These are phyloP conservation scores for Pipa parva DNA, from an alignment of 2,113 vertebrate species.

Conservation along the genomic window DNA sequence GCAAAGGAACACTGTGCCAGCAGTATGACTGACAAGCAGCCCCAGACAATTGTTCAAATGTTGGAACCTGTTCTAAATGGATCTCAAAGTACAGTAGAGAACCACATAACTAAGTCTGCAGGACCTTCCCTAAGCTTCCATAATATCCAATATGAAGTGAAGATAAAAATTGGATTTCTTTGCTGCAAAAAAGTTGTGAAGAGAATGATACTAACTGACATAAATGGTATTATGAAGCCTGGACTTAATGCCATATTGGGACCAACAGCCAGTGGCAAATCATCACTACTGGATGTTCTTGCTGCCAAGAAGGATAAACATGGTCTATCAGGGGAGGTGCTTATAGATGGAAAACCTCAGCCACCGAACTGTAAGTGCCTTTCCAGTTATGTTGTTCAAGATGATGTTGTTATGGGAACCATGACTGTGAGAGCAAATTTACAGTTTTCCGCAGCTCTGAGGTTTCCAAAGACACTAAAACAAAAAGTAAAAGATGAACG, in stretches of 20 bases:
- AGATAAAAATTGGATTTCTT: conserved; percentile 53
- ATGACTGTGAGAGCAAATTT: conserved; percentile 90
- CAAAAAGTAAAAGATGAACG: conserved; percentile 72
- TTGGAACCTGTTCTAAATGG: conserved; percentile 45
- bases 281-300: conserved; percentile 73
- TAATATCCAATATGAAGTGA: conserved; percentile 63
- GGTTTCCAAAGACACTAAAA: conserved; percentile 71
- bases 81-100: background rate
- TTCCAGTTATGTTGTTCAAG: conserved; percentile 93
- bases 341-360: conserved; percentile 81
- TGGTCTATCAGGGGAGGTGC: conserved; percentile 74
- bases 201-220: conserved; percentile 59
- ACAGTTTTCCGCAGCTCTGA: conserved; percentile 86
- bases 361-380: conserved; percentile 88
- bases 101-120: background rate
- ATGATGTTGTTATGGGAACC: conserved; percentile 91
- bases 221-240: conserved; percentile 89
- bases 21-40: conserved; percentile 12
- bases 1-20: background rate
- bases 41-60: conserved; percentile 49
- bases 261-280: conserved; percentile 91
- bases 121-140: conserved; percentile 57
- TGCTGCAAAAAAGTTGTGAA: conserved; percentile 37
- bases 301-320: conserved; percentile 72
- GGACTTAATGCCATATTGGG: conserved; percentile 94